Evolutionary conservation across 1,140 invertebrate genomes (phyloP).

Genomic region (Drepana arcuata): DNA sequence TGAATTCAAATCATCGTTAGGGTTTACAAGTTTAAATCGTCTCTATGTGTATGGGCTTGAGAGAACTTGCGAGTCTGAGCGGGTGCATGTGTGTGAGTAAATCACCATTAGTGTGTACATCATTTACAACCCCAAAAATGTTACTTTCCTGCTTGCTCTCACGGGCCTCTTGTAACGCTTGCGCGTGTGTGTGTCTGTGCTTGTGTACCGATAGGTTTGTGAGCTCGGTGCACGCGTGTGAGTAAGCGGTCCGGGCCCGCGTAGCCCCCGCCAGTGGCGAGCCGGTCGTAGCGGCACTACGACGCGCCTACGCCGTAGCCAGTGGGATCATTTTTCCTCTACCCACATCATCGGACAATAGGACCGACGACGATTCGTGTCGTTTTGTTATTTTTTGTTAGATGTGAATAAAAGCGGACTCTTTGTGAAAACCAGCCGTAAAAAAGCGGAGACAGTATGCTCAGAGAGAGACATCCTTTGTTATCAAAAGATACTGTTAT

Average conservation of each 20-base stretch:
- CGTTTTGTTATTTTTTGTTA: slow-evolving; percentile 52
- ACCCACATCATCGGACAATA: slow-evolving; percentile 51
- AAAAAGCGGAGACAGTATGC: slow-evolving; percentile 38
- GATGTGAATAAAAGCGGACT: slow-evolving; percentile 37
- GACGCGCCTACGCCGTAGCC: slow-evolving; percentile 51
- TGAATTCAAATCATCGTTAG: slow-evolving; percentile 68
- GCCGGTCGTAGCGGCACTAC: slow-evolving; percentile 46
- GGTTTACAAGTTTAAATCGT: slow-evolving; percentile 70
- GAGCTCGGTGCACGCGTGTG: slow-evolving; percentile 29
- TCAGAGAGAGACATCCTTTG: slow-evolving; percentile 32
- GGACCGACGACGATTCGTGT: slow-evolving; percentile 40
- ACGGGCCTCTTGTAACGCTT: slow-evolving; percentile 32
- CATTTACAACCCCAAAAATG: slow-evolving; percentile 63
- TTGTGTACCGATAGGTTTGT: slow-evolving; percentile 13
- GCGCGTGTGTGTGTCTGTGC: slow-evolving; percentile 34
- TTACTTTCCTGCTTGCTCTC: slow-evolving; percentile 55
- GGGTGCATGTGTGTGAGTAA: slow-evolving; percentile 35
- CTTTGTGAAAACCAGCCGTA: slow-evolving; percentile 34
- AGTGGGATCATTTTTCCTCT: slow-evolving; percentile 16
- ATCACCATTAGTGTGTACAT: slow-evolving; percentile 52
- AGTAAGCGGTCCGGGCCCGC: slow-evolving; percentile 48
- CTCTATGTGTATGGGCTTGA: slow-evolving; percentile 46
- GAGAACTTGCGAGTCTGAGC: slow-evolving; percentile 33
- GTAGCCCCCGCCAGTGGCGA: slow-evolving; percentile 62
- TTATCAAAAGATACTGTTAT: slow-evolving; percentile 30